Evolutionary conservation across 2,888 invertebrate species (phyloP), one percentile per base, ranked within the genome.

Genomic region (Macrosoma leucophasiata): DNA sequence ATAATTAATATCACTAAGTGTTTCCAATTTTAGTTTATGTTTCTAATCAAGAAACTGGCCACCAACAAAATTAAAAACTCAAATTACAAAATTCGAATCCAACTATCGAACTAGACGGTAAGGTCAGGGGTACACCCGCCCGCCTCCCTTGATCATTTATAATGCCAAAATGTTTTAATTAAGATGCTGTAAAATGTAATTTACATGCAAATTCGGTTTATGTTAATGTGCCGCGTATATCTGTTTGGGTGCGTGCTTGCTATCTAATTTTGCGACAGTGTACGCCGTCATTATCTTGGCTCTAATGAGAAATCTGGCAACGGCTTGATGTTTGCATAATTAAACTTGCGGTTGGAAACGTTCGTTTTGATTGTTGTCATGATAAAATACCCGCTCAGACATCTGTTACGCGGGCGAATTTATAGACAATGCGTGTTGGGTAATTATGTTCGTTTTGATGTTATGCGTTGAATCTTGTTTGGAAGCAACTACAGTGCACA

Each of bases 151-250:
- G 82, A 85, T 84, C 85, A 84, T 85, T 85, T 85, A 85, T 85
- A 85, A 85, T 85, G 84, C 84, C 84, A 84, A 85, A 85, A 85
- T 85, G 84, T 85, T 85, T 85, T 85, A 85, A 85, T 85, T 85
- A 85, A 85, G 85, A 85, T 78, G 85, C 84, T 85, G 84, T 85
- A 85, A 85, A 85, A 85, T 81, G 85, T 85, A 85, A 85, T 85
- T 85, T 85, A 84, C 84, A 85, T 85, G 85, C 84, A 84, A 85
- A 85, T 85, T 85, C 84, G 85, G 85, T 85, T 85, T 85, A 85
- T 85, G 85, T 85, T 85, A 85, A 85, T 85, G 84, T 76, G 71
- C 71, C 74, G 73, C 79, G 81, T 82, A 81, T 84, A 79, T 84
- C 79, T 82, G 84, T 82, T 81, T 82, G 81, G 82, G 82, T 82